Evolutionary conservation across 2,888 invertebrate species (phyloP).

Genomic region (Amblyjoppa fuscipennis): DNA sequence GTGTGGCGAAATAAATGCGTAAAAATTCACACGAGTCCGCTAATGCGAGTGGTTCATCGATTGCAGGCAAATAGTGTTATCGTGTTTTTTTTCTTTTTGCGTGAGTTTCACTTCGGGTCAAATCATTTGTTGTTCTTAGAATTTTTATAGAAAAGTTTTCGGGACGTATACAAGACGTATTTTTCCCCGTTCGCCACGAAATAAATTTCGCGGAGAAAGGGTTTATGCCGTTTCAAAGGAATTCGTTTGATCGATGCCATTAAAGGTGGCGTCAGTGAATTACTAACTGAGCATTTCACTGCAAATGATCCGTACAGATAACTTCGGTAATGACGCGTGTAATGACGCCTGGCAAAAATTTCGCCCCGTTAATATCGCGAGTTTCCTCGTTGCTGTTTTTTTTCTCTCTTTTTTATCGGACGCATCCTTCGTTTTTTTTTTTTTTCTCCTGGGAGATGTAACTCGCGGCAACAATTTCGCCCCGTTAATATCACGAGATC

Average conservation of each 20-base stretch:
- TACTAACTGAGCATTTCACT: neutral
- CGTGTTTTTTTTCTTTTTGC: no score
- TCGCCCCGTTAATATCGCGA: neutral
- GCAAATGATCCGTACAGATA: neutral
- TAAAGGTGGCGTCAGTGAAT: neutral
- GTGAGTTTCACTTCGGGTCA: no score
- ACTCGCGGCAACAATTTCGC: neutral
- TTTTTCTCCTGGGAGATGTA: neutral
- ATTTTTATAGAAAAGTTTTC: no score
- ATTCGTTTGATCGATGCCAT: neutral
- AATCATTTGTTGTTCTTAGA: no score
- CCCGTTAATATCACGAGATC: neutral
- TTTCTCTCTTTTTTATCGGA: neutral
- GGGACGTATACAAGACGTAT: no score
- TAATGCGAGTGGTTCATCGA: no score
- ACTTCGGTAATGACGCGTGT: neutral
- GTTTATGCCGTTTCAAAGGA: neutral
- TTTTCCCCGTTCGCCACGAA: neutral
- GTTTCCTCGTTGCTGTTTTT: neutral
- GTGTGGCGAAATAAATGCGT: no score
- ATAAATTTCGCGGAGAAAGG: neutral
- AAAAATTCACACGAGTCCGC: no score
- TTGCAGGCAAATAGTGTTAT: no score
- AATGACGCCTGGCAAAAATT: neutral
- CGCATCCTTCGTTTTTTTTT: neutral